These are phyloP conservation scores for Gavialis gangeticus DNA, from an alignment of 2,113 vertebrate species.

Conservation along the genomic window DNA sequence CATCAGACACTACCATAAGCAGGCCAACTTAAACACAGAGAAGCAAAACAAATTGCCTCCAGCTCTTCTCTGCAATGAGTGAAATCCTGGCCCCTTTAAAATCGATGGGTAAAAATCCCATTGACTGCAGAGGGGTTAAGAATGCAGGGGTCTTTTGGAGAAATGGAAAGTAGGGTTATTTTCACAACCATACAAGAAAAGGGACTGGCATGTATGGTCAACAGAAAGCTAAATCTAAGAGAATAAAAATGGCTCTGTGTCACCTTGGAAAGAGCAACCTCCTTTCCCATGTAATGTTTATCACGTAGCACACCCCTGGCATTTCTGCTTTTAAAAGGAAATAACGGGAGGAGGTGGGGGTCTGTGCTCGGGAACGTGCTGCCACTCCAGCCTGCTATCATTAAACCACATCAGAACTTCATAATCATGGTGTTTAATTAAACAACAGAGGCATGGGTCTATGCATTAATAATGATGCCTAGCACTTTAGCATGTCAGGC, in stretches of 20 bases:
- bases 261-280: slow-evolving; percentile 71
- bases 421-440: slow-evolving; percentile 80
- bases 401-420: slow-evolving; percentile 77
- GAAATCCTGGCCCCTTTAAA: background rate
- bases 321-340: slow-evolving; percentile 63
- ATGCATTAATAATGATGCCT: slow-evolving; percentile 79
- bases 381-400: slow-evolving; percentile 66
- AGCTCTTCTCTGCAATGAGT: background rate
- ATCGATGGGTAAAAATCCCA: background rate
- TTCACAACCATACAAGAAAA: slow-evolving; percentile 4
- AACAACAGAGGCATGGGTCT: slow-evolving; percentile 77
- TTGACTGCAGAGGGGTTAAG: background rate
- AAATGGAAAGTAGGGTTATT: slow-evolving; percentile 7
- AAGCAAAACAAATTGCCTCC: background rate
- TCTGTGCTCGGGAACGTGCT: slow-evolving; percentile 59
- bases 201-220: slow-evolving; percentile 38
- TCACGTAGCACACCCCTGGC: slow-evolving; percentile 56
- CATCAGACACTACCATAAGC: background rate
- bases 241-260: slow-evolving; percentile 64
- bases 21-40: background rate
- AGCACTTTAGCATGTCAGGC: slow-evolving; percentile 75
- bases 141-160: background rate
- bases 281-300: slow-evolving; percentile 58
- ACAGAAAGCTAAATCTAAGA: slow-evolving; percentile 43
- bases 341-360: slow-evolving; percentile 47